Base-by-base conservation (phyloP, 2,113 vertebrate species). In the Peromyscus californicus region DNA sequence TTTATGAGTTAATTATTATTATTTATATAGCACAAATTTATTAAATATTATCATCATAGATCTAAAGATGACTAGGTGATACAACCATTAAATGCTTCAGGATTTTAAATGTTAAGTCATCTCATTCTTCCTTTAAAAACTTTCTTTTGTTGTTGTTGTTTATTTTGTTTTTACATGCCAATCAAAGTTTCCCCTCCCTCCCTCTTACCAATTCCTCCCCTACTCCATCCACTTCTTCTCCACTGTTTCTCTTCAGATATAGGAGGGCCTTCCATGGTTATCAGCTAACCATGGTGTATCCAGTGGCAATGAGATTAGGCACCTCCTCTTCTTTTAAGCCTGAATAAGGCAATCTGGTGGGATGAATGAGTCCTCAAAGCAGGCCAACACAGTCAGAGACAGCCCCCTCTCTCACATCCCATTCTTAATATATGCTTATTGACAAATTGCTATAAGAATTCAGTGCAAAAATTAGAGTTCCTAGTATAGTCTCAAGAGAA, bases 71-170 rank as follows among this genome's bases (percentile, higher is more conserved):
- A 80, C 39, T 91, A 78, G 54, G 90, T 92, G 85, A 88, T 75
- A 80, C 89, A 84, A 83, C 70, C 22, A 87, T 39, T 92, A 78
- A 82, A 48, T 93, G 24, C 26, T 75, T 42, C 11, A 26, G 3
- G n/a, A 93, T 96, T 78, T 96, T 72, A 94, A 72, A 80, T 69
- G 31, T 31, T 74, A n/a, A 91, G 26, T 83, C 12, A 75, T 63
- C 84, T 95, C 39, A 78, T 31, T n/a, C 19, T 80, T 70, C 33
- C 36, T 29, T 11, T 63, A 8, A 63, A 67, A 33, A 33, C 13
- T 69, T 69, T 33, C 15, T 16, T 70, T 36, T 70, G 24, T 36
- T 70, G 31, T 4, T 69, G 67, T 17, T 16, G 31, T 70, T 70
- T 70, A 36, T 70, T 70, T 70, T 70, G 67, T 16, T 70, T 33